A percentile compares a stretch with the other conserved stretches of the same genome.
phyloP scores from a whole-genome alignment of 1,140 invertebrate genomes.

The Himalopsyche phryganea region DNA sequence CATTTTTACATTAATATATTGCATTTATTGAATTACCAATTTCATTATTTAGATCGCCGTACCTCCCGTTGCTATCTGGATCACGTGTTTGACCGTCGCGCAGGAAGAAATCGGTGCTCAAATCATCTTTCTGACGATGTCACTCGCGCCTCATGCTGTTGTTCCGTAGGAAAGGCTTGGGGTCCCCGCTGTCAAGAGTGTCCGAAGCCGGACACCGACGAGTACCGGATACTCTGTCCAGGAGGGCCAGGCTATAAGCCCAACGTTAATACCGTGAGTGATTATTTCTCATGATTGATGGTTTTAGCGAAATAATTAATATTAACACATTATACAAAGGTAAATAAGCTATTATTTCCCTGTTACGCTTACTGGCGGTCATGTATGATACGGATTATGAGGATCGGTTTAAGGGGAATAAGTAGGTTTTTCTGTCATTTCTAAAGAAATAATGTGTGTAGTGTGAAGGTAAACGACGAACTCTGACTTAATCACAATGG shows the following conservation, averaged over 20 bases:
- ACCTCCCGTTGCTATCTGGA: conserved; percentile 74
- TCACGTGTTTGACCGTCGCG: conserved; percentile 47
- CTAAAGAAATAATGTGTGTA: no score
- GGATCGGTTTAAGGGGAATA: no score
- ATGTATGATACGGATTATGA: not conserved
- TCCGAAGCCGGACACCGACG: conserved; percentile 65
- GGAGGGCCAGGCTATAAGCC: conserved; percentile 81
- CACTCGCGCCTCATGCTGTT: conserved; percentile 81
- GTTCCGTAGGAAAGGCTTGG: conserved; percentile 81
- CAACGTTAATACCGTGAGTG: conserved; percentile 72
- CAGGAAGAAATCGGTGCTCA: conserved; percentile 44
- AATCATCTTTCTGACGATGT: conserved; percentile 61
- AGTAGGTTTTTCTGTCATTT: no score
- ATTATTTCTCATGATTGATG: not conserved
- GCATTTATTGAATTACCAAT: not conserved
- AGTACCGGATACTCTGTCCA: conserved; percentile 76
- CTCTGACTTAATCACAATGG: no score
- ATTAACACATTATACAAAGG: no score
- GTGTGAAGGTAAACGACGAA: no score
- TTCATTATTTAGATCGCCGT: conserved; percentile 63
- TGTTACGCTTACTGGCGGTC: no score
- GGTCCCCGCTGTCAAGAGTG: conserved; percentile 79
- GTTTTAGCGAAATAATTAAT: no score
- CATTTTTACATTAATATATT: not conserved
- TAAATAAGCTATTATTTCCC: no score